Evolutionary conservation across 2,888 invertebrate genomes (phyloP).

Genomic region (Hemithea aestivaria): DNA sequence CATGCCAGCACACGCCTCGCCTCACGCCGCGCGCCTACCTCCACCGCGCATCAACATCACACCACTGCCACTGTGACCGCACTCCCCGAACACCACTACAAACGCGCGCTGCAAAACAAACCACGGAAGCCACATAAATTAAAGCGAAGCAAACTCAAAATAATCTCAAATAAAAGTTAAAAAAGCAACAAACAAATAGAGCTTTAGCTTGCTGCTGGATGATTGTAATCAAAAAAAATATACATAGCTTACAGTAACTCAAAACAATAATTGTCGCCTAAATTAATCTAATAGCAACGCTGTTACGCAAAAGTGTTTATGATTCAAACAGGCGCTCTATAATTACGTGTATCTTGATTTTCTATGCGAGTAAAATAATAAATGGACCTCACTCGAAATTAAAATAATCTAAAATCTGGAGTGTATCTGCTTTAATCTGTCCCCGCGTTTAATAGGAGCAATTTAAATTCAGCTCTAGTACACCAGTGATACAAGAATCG

Average conservation of each 20-base stretch:
- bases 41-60: constrained; percentile 49
- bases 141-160: constrained; percentile 59
- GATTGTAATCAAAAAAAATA: background rate
- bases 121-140: constrained; percentile 73
- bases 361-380: background rate
- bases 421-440: too few species aligned
- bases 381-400: background rate
- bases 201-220: constrained; percentile 4
- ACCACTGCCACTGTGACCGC: constrained; percentile 53
- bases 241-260: background rate
- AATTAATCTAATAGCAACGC: constrained; percentile 7
- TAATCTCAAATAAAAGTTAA: constrained; percentile 30
- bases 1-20: too few species aligned
- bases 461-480: constrained; percentile 16
- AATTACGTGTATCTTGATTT: background rate
- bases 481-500: constrained; percentile 8
- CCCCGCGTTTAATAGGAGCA: constrained; percentile 7
- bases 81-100: constrained; percentile 64
- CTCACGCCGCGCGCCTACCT: constrained; percentile 42
- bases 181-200: constrained; percentile 29
- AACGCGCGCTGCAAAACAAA: constrained; percentile 72
- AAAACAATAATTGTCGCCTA: constrained; percentile 2
- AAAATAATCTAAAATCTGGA: background rate
- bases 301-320: background rate
- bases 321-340: constrained; percentile 8